Conservation (phyloP, 1,140 invertebrate genomes). For the Steinernema feltiae region DNA sequence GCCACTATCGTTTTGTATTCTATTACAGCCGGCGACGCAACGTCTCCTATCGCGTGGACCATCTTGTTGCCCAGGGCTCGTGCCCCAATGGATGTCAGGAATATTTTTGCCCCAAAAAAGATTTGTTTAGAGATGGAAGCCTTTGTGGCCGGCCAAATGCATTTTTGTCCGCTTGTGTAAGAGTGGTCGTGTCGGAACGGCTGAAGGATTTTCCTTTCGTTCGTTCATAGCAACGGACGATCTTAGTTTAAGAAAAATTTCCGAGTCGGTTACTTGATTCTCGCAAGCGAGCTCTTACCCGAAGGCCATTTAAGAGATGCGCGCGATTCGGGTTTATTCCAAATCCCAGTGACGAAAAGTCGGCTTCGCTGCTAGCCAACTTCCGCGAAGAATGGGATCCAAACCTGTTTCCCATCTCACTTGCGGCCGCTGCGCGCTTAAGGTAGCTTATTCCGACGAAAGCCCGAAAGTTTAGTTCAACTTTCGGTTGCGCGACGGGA, state of each 20-base stretch:
- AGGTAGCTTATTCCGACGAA: constrained; percentile 15
- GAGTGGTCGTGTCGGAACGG: background rate
- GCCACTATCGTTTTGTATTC: constrained; percentile 1
- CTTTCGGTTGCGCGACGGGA: constrained; percentile 10
- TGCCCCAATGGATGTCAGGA: constrained; percentile 10
- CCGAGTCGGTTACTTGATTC: background rate
- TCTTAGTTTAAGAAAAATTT: background rate
- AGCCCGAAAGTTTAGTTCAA: constrained; percentile 6
- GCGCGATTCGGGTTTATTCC: constrained; percentile 5
- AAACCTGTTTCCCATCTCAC: background rate
- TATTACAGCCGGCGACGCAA: background rate
- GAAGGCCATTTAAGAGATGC: constrained; percentile 1
- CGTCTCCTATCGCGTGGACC: constrained; percentile 1
- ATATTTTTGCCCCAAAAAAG: background rate
- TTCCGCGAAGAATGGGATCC: constrained; percentile 9
- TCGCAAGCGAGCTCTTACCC: constrained; percentile 9
- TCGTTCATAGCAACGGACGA: background rate
- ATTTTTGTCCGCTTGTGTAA: background rate
- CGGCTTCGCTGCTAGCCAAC: constrained; percentile 10
- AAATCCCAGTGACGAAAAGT: constrained; percentile 8
- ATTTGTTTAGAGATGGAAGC: background rate
- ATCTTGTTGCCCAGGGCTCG: background rate
- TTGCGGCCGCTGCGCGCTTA: constrained; percentile 1
- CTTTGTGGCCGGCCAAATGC: background rate
- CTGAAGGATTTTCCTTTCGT: background rate